Evolutionary conservation across 1,140 invertebrate species (phyloP), one percentile per base, ranked within the genome.

Genomic region (Mya arenaria): DNA sequence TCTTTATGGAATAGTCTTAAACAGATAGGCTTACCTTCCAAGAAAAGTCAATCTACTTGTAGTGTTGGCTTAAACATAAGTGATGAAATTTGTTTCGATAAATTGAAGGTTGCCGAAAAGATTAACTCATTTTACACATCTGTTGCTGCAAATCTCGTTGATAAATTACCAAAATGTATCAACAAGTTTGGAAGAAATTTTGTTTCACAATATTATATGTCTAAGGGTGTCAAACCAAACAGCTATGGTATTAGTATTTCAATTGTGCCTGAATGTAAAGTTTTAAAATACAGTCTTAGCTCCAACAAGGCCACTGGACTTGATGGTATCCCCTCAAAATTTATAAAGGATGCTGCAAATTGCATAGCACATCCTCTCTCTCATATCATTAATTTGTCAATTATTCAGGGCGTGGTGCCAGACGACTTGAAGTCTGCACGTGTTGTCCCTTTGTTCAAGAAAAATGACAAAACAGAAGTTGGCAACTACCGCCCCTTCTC

Each of bases 201-300:
- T 77, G 48, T 77, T 23, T 39, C 32, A 25, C 4, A 4, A 66
- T 66, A 65, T 77, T 66, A 77, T 34, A n/a, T 6, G 6, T 25
- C 52, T n/a, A 68, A 39, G 17, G 60, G 56, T 62, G 56, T 63
- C 63, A 19, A 28, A 63, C 37, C 73, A 8, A 65, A 75, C 63
- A 75, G 34, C 52, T 75, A 28, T 28, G n/a, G n/a, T n/a, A n/a
- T n/a, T n/a, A 63, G 56, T n/a, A 63, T 75, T 63, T 75, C 73
- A 63, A 4, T 62, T 30, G 60, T 62, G 5, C n/a, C 60, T 62
- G 60, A 62, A 28, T 17, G 25, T 62, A 62, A 56, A 74, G 73
- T 75, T 44, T 23, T 75, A 19, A 75, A 75, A 65, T 75, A 63
- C 32, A 32, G 36, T 23, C 41, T 75, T 17, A 52, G 73, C 63